Conservation (phyloP, 2,797 vertebrate species). For the Ptychadena robeensis region DNA sequence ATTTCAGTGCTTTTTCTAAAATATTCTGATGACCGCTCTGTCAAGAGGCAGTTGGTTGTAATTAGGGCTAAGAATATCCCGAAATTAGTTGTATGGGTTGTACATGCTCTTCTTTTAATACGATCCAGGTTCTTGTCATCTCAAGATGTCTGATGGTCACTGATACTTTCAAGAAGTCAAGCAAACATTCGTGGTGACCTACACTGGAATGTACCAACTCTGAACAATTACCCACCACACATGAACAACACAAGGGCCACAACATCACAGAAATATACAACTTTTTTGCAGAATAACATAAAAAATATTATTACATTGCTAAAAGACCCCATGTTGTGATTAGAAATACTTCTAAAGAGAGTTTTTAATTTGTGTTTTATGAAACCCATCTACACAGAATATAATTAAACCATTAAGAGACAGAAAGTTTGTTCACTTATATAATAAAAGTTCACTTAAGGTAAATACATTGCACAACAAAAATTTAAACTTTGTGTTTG, state of each 20-base stretch:
- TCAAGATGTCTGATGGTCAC: constrained; percentile 40
- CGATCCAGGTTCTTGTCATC: constrained; percentile 29
- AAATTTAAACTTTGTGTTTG: too few species aligned
- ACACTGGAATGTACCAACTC: constrained; percentile 23
- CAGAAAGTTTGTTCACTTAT: background rate
- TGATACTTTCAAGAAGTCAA: constrained; percentile 44
- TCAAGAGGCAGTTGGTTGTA: constrained; percentile 39
- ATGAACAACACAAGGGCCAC: background rate
- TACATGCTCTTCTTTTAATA: constrained; percentile 14
- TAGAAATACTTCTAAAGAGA: background rate
- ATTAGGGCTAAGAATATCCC: constrained; percentile 35
- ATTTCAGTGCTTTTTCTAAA: constrained; percentile 41
- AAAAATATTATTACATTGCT: background rate
- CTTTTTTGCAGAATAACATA: background rate
- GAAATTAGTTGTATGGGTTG: constrained; percentile 23
- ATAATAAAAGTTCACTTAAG: background rate
- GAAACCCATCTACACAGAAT: background rate
- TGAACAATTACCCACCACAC: constrained; percentile 16
- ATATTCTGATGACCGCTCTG: constrained; percentile 39
- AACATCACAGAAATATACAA: background rate
- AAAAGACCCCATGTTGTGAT: constrained; percentile 4
- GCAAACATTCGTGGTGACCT: constrained; percentile 27
- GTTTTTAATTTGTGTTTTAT: constrained; percentile 12
- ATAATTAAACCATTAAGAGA: constrained; percentile 2
- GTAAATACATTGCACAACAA: background rate